These are phyloP conservation scores for Neogale vison DNA, from an alignment of 2,113 vertebrate species.

Conservation along the genomic window DNA sequence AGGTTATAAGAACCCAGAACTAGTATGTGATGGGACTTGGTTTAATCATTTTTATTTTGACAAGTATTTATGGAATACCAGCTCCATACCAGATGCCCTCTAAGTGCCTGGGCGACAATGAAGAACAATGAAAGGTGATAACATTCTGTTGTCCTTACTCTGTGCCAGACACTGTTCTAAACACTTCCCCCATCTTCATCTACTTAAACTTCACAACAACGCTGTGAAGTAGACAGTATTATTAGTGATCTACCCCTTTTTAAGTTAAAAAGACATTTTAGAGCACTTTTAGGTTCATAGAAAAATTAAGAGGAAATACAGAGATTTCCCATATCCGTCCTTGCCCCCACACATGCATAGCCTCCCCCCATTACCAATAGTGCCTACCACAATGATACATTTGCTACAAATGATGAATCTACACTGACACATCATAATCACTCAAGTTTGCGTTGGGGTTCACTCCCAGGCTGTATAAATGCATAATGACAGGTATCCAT, in stretches of 20 bases:
- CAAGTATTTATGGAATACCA: not conserved
- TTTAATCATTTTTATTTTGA: not conserved
- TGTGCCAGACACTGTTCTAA: not conserved
- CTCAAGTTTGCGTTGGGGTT: not conserved
- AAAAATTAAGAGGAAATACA: not conserved
- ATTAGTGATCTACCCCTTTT: not conserved
- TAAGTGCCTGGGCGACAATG: not conserved
- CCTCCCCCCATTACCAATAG: not conserved
- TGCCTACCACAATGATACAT: not conserved
- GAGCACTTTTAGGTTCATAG: not conserved
- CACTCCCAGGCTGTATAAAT: not conserved
- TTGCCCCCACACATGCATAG: not conserved
- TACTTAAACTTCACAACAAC: not conserved
- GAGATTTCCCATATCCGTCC: not conserved
- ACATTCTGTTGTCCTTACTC: not conserved
- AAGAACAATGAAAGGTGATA: not conserved
- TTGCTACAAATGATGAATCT: not conserved
- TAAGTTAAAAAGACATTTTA: not conserved
- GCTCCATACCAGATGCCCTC: not conserved
- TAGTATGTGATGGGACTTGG: too few relatives aligned
- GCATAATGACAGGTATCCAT: not conserved
- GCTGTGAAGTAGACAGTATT: not conserved
- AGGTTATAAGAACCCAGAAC: not conserved
- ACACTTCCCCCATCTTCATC: not conserved
- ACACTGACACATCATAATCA: not conserved